Evolutionary conservation across 2,888 invertebrate species (phyloP), one percentile per base, ranked within the genome.

Genomic region (Zaprionus bogoriensis): DNA sequence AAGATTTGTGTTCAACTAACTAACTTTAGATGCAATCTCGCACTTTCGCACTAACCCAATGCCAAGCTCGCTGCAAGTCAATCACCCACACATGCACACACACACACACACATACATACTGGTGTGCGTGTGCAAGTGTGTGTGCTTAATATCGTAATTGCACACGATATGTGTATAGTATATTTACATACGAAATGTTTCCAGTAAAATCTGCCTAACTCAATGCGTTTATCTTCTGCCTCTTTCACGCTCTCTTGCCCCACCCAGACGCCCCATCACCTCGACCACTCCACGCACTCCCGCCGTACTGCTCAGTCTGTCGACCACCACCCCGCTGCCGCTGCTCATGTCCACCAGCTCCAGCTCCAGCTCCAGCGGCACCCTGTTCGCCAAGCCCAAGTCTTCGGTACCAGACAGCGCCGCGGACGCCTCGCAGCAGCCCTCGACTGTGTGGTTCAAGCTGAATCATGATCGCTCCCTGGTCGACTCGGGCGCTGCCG

Each of bases 191-290:
- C 32, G 32, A n/a, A n/a, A 36, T 3, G 17, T 9, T 5, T 1
- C 7, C 32, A 6, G 9, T 36, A 22, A 6, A n/a, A 22, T 41
- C 2, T n/a, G 6, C 12, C 10, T 22, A 41, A 41, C n/a, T 22
- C 6, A 20, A 10, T 55, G 3, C 9, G 19, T 30, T 28, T 7
- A 17, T 27, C 10, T 12, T 17, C 36, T 19, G 5, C n/a, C 41
- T 22, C 12, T 45, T 20, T 39, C 2, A 30, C 30, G 6, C 17
- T 4, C 20, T 23, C 38, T 10, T 5, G 17, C 38, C 7, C 5
- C 7, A 25, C 38, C 12, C 65, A 91, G 91, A 66, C 91, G 91
- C 47, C 90, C 91, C 70, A 91, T 91, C 62, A 88, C 89, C 55
- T 88, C 90, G 27, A 89, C 90, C 19, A 89, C 91, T 39, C 79